These are phyloP conservation scores for Channa striata DNA, from an alignment of 2,797 vertebrate genomes.

Conservation along the genomic window DNA sequence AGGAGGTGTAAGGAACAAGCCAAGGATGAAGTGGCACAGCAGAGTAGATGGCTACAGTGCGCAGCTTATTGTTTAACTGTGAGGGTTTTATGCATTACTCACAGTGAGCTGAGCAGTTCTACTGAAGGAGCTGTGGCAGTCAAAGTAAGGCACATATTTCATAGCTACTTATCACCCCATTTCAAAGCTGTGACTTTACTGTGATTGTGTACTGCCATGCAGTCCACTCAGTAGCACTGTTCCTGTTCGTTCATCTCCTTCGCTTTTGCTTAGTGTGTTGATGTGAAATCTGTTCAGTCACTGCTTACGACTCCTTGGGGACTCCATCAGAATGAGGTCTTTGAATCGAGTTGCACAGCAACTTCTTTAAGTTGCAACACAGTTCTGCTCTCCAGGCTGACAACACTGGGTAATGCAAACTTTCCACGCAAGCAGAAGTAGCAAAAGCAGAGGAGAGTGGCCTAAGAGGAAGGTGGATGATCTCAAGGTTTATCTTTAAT, in stretches of 20 bases:
- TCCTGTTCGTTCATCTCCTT: constrained; percentile 29
- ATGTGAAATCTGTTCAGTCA: constrained; percentile 60
- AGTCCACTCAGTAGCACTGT: constrained; percentile 33
- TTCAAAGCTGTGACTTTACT: constrained; percentile 51
- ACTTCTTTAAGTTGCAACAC: constrained; percentile 26
- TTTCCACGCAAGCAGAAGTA: constrained; percentile 3
- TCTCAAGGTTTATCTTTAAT: constrained; percentile 20
- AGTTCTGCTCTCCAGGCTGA: constrained; percentile 18
- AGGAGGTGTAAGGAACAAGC: constrained; percentile 43
- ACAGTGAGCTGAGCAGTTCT: constrained; percentile 15
- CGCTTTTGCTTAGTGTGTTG: constrained; percentile 39
- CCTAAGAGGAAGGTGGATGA: constrained; percentile 11
- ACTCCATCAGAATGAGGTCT: constrained; percentile 38
- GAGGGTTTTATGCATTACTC: constrained; percentile 57
- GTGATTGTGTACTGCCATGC: constrained; percentile 37
- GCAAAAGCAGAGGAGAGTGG: constrained; percentile 3
- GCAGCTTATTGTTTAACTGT: constrained; percentile 57
- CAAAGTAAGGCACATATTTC: constrained; percentile 53
- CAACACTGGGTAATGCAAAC: constrained; percentile 19
- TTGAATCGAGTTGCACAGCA: constrained; percentile 30
- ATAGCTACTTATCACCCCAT: constrained; percentile 57
- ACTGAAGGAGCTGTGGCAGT: constrained; percentile 31
- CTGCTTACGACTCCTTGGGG: constrained; percentile 45
- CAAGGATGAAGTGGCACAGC: constrained; percentile 38
- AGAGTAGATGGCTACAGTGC: constrained; percentile 57